phyloP scores from a whole-genome alignment of 2,797 vertebrate species.

The Brachyrhaphis roseni region DNA sequence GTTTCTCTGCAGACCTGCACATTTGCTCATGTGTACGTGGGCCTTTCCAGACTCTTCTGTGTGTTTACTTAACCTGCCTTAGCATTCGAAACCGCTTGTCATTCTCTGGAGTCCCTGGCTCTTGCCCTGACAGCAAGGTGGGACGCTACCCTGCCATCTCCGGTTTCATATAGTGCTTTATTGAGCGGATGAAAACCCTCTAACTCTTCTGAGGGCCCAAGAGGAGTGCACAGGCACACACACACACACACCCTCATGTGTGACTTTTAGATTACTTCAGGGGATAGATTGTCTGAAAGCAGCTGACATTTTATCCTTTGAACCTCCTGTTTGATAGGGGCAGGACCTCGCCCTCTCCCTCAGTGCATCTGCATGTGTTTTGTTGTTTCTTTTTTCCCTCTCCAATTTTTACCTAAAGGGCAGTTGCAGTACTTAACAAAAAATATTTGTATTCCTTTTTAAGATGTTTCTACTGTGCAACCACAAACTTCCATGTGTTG shows the following conservation, averaged over 20 bases:
- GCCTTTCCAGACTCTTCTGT: slow-evolving; percentile 51
- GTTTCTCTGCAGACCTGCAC: slow-evolving; percentile 30
- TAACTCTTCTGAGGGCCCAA: slow-evolving; percentile 37
- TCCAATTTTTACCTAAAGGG: background rate
- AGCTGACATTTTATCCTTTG: slow-evolving; percentile 74
- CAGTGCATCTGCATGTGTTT: slow-evolving; percentile 52
- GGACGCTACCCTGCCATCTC: slow-evolving; percentile 52
- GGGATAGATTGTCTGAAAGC: slow-evolving; percentile 69
- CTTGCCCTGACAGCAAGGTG: slow-evolving; percentile 70
- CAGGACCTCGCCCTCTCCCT: slow-evolving; percentile 59
- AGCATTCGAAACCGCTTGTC: slow-evolving; percentile 58
- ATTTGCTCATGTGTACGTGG: slow-evolving; percentile 19
- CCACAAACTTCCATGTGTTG: background rate
- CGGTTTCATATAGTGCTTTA: slow-evolving; percentile 59
- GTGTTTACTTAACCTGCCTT: slow-evolving; percentile 76
- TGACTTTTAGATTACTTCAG: slow-evolving; percentile 75
- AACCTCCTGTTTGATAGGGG: slow-evolving; percentile 65
- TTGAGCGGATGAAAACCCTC: slow-evolving; percentile 56
- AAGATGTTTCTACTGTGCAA: background rate
- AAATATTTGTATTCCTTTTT: background rate
- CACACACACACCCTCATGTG: slow-evolving; percentile 21
- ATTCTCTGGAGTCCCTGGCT: slow-evolving; percentile 55
- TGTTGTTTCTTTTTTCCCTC: slow-evolving; percentile 22
- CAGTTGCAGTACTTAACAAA: background rate
- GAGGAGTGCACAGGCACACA: slow-evolving; percentile 17